Evolutionary conservation across 2,797 vertebrate species (phyloP), one percentile per base, ranked within the genome.

Genomic region (Picus viridis): DNA sequence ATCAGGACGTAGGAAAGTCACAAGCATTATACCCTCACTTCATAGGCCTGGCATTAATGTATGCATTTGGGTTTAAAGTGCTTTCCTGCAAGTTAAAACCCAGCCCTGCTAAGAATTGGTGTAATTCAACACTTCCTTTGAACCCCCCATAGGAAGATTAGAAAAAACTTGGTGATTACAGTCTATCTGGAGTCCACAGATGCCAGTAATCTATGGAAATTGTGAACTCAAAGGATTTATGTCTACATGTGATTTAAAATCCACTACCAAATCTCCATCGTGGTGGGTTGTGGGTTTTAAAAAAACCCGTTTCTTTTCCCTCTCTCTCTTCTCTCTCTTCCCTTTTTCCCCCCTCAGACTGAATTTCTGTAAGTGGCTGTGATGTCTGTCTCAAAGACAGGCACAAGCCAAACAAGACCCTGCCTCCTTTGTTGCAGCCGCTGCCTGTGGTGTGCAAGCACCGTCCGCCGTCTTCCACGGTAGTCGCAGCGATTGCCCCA

Each of bases 121-220:
- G 93, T 97, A 97, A 97, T 97, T 97, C 96, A 97, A 95, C 91
- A 93, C 93, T 96, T 97, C 95, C 94, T 97, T 93, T 94, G 90
- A 93, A 96, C 81, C 89, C 93, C 95, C 92, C 88, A 45, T 59
- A 93, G 96, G 96, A 97, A 97, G 96, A 97, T 96, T 96, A 96
- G 93, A 97, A 95, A 85, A 96, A 92, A 95, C 95, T 97, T 84
- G 82, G 95, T 83, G 95, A 97, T 96, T 97, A 96, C 82, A 92
- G 91, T 93, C 88, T 95, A 94, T 95, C 95, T 95, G 91, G 88
- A 89, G 72, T 97, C 92, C 90, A 94, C 96, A 97, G 96, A 97
- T 96, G 95, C 87, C 95, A 95, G 89, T 93, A 97, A 97, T 96
- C 96, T 96, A 95, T 77, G 92, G 96, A 94, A 95, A 93, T 62